Evolutionary conservation across 2,888 invertebrate species (phyloP).

Genomic region (Pseudoips prasinana): DNA sequence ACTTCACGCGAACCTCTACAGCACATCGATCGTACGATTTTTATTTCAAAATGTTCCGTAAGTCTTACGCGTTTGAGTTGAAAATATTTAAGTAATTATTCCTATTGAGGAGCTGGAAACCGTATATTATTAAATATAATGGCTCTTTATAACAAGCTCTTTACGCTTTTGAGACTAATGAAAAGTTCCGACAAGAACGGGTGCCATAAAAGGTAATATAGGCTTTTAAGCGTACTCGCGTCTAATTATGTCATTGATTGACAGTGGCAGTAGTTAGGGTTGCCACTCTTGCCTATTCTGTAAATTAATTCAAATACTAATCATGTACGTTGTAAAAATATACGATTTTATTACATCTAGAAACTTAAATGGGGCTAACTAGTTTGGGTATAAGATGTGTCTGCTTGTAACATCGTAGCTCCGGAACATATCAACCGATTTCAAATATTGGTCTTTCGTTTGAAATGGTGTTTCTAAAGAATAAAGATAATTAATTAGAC

Average conservation of each 20-base stretch:
- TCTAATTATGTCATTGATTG: constrained; percentile 32
- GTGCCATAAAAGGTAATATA: constrained; percentile 14
- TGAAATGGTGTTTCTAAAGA: too few relatives aligned
- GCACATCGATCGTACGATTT: not conserved
- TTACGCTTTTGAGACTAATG: constrained; percentile 23
- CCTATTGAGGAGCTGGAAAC: constrained; percentile 3
- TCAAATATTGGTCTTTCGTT: too few relatives aligned
- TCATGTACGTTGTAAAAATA: too few relatives aligned
- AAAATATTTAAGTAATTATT: too few relatives aligned
- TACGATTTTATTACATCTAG: too few relatives aligned
- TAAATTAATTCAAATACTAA: too few relatives aligned
- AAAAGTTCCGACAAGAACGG: constrained; percentile 11
- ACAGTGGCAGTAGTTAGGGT: constrained; percentile 14
- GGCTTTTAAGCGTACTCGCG: constrained; percentile 14
- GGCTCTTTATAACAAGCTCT: constrained; percentile 25
- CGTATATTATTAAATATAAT: constrained; percentile 32
- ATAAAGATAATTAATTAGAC: too few relatives aligned
- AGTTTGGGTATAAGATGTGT: too few relatives aligned
- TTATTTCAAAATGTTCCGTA: not conserved
- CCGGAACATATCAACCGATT: too few relatives aligned
- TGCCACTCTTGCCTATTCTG: constrained; percentile 9
- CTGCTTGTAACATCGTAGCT: too few relatives aligned
- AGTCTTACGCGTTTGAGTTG: not conserved
- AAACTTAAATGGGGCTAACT: too few relatives aligned
- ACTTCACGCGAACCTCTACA: constrained; percentile 4